Conservation (phyloP, 2,888 invertebrate species). For the Eudemis profundana region DNA sequence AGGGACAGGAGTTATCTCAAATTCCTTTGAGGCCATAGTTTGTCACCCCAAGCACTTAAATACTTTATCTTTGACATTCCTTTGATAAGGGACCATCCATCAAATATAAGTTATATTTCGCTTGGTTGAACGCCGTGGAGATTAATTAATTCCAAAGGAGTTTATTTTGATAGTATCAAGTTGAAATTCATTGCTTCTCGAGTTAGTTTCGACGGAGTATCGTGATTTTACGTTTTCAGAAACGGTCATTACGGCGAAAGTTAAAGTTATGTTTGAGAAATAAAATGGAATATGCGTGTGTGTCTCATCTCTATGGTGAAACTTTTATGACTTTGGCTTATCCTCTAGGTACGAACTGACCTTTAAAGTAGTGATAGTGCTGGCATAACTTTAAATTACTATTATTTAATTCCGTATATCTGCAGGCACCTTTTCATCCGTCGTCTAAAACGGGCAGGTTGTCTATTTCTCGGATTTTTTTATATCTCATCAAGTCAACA, state of each 20-base stretch:
- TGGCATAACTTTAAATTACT: not conserved
- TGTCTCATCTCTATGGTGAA: not conserved
- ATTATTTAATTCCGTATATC: not conserved
- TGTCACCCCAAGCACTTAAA: not conserved
- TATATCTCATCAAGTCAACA: too few species aligned
- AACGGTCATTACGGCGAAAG: not conserved
- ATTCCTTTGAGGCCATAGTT: constrained; percentile 10
- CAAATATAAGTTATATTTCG: constrained; percentile 14
- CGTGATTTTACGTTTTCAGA: not conserved
- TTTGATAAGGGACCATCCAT: constrained; percentile 25
- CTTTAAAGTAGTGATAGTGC: not conserved
- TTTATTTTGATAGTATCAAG: constrained; percentile 33
- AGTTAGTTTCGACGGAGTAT: constrained; percentile 16
- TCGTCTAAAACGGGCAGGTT: too few species aligned
- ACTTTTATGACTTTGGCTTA: constrained; percentile 8
- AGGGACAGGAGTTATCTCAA: constrained; percentile 5
- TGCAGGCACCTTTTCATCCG: too few species aligned
- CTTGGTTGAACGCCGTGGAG: not conserved
- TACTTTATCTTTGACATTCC: constrained; percentile 15
- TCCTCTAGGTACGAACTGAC: not conserved
- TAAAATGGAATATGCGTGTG: not conserved
- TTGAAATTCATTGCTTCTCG: constrained; percentile 25
- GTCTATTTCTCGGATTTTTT: too few species aligned
- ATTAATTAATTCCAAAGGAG: constrained; percentile 11
- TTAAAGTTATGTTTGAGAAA: constrained; percentile 3